Evolutionary conservation across 1,140 invertebrate species (phyloP).

Genomic region (Heliconius melpomene): DNA sequence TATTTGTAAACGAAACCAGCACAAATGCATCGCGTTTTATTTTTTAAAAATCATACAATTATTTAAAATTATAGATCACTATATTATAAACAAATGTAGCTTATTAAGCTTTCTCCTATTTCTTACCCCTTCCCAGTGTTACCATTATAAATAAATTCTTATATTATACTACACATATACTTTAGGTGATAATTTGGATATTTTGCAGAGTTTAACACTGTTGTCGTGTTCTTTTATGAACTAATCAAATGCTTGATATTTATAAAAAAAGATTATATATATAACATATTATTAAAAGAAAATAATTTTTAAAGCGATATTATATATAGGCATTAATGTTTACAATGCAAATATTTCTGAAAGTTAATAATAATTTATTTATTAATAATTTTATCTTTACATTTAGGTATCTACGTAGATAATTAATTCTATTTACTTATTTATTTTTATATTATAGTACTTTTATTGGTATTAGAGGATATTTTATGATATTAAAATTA

Average conservation of each 20-base stretch:
- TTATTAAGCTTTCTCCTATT: background rate
- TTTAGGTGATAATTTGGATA: background rate
- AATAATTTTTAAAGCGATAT: background rate
- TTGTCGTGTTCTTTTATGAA: background rate
- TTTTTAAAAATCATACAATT: background rate
- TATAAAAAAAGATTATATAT: background rate
- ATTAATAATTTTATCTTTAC: background rate
- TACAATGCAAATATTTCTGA: background rate
- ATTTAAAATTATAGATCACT: background rate
- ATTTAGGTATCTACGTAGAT: background rate
- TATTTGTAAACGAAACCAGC: constrained; percentile 20
- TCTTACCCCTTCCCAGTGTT: background rate
- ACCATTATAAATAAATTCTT: background rate
- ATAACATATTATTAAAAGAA: background rate
- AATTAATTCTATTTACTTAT: background rate
- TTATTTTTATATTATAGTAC: constrained; percentile 2
- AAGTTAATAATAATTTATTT: background rate
- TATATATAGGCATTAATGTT: background rate
- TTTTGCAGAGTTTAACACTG: background rate
- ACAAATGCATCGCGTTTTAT: constrained; percentile 12
- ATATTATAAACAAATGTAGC: background rate
- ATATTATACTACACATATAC: background rate
- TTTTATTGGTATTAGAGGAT: constrained; percentile 3
- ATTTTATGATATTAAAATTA: constrained; percentile 8
- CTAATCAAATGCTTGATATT: background rate